Evolutionary conservation across 1,140 invertebrate genomes (phyloP), one percentile per base, ranked within the genome.

Genomic region (Formica selysi): DNA sequence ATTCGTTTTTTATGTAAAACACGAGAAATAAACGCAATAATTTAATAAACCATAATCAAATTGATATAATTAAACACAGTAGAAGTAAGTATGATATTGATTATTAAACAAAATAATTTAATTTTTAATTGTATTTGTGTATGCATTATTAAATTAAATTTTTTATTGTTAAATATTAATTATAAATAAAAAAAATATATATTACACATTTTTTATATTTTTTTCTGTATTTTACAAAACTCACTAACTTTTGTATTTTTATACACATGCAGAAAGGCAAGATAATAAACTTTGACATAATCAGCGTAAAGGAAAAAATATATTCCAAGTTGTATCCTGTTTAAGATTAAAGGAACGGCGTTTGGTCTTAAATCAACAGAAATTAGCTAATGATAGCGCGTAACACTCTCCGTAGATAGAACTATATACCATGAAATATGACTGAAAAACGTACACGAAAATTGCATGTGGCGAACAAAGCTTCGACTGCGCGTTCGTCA

Each of bases 351-450:
- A 73, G 51, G 19, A 73, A 73, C 70, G 19, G 32, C 51, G 19
- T 57, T n/a, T 51, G 29, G 29, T 57, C 11, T 19, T 74, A 74
- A 74, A 74, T 73, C 70, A 54, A n/a, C 48, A 19, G 70, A n/a
- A 57, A 54, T n/a, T 54, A 57, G 48, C 70, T 54, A 73, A 73
- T 73, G 70, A 54, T 73, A 73, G 68, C 68, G 44, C 44, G 44
- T 41, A 41, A 41, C 10, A 8, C 41, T 19, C 32, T 22, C 48
- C 16, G 5, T 51, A 32, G 36, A 38, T n/a, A 32, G 68, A 19
- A 54, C 16, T 51, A 51, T 51, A 11, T 19, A 6, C n/a, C 51
- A 6, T 51, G 48, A 74, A 57, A 36, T 36, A 57, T 16, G 16
- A 57, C 19, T 73, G 70, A 73, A 74, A 59, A 38, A 38, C 32